Percentiles rank a stretch among this genome's conserved stretches.
Conservation (phyloP, 2,888 invertebrate species). For the Plagodis dolabraria region DNA sequence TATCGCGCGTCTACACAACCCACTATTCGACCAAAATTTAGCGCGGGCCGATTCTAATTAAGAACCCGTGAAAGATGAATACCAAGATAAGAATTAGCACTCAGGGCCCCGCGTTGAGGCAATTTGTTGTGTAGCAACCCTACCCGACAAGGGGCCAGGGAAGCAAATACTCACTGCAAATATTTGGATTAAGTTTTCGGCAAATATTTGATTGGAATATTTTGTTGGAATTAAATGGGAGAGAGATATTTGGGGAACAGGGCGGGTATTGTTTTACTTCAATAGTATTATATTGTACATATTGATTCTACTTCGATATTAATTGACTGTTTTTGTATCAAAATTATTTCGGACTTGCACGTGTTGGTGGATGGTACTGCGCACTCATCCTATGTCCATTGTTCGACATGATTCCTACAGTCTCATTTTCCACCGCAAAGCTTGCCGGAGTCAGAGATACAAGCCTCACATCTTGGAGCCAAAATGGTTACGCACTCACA, state of each 20-base stretch:
- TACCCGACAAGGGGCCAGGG: constrained; percentile 8
- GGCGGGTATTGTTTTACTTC: not conserved
- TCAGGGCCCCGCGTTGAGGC: constrained; percentile 38
- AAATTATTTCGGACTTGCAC: too few species aligned
- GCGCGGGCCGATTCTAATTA: constrained; percentile 69
- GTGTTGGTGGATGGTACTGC: too few species aligned
- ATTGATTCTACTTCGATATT: too few species aligned
- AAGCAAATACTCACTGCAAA: constrained; percentile 10
- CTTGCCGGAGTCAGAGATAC: too few species aligned
- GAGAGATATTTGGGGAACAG: not conserved
- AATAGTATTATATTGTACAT: too few species aligned
- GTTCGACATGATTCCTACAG: too few species aligned
- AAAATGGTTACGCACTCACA: too few species aligned
- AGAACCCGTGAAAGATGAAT: constrained; percentile 73
- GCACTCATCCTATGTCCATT: too few species aligned
- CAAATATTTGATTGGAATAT: constrained; percentile 20
- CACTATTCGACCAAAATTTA: constrained; percentile 45
- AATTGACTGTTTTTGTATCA: too few species aligned
- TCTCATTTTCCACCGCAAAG: too few species aligned
- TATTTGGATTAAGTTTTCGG: constrained; percentile 23
- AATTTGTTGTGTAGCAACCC: constrained; percentile 42
- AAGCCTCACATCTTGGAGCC: too few species aligned
- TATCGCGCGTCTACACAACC: constrained; percentile 44
- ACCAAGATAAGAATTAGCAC: constrained; percentile 69
- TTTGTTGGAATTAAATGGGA: constrained; percentile 8